phyloP scores from a whole-genome alignment of 2,113 vertebrate species.

The Lepidothrix coronata region DNA sequence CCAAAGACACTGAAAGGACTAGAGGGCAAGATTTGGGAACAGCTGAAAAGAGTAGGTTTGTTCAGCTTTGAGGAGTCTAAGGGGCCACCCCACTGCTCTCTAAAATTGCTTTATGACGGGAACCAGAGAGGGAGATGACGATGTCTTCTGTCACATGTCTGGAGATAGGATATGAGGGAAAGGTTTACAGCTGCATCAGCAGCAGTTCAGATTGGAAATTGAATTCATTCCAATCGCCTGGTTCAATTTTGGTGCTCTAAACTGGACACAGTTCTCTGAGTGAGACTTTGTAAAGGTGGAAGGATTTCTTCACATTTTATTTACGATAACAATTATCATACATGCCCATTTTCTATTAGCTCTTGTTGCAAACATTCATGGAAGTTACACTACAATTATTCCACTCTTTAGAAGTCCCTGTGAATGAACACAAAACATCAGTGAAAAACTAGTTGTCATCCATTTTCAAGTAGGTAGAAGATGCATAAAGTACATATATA shows the following conservation, averaged over 20 bases:
- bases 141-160: background rate
- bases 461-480: background rate
- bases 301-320: background rate
- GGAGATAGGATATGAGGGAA: background rate
- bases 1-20: background rate
- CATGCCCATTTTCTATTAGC: accelerated
- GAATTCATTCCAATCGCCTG: background rate
- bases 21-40: background rate
- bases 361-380: background rate
- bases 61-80: background rate
- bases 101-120: background rate
- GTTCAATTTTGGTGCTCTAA: background rate
- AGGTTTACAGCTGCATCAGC: background rate
- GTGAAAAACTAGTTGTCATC: background rate
- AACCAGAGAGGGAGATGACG: background rate
- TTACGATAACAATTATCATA: background rate
- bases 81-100: background rate
- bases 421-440: background rate
- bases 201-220: background rate
- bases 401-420: background rate
- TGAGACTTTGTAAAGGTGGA: background rate
- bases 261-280: background rate
- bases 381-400: background rate
- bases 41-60: background rate
- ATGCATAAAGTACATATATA: background rate